phyloP scores from a whole-genome alignment of 2,113 vertebrate genomes.

The Perca flavescens region DNA sequence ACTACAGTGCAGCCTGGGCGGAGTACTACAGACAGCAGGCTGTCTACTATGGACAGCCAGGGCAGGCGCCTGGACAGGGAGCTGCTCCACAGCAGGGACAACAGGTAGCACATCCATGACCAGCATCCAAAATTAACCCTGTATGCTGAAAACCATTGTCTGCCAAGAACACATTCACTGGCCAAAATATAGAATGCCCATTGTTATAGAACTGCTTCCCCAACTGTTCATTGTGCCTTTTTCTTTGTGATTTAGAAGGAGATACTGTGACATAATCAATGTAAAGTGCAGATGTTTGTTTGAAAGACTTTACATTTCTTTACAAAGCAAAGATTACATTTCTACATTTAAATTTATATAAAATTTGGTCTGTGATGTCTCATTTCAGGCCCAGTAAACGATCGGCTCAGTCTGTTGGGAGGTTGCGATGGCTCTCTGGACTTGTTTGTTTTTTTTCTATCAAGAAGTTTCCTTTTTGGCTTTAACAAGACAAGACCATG shows the following conservation, averaged over 20 bases:
- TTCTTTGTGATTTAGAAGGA: not conserved
- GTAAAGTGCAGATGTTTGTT: not conserved
- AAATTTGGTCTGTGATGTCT: conserved; percentile 14
- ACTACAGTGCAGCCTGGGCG: conserved; percentile 95
- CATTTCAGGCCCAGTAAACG: conserved; percentile 82
- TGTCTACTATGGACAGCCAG: conserved; percentile 91
- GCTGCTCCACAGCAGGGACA: conserved; percentile 90
- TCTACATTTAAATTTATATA: not conserved
- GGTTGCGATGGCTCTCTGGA: conserved; percentile 61
- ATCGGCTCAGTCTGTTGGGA: conserved; percentile 16
- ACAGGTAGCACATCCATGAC: conserved; percentile 80
- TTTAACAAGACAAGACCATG: conserved; percentile 55
- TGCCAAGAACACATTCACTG: not conserved
- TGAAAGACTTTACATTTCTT: not conserved
- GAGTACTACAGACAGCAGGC: conserved; percentile 96
- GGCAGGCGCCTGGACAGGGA: conserved; percentile 86
- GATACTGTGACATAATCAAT: not conserved
- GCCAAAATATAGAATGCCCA: not conserved
- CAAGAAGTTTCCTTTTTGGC: conserved; percentile 51
- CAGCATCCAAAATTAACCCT: not conserved
- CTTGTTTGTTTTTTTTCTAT: conserved; percentile 55
- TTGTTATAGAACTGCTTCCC: not conserved
- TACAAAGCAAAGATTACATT: not conserved
- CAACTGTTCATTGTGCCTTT: not conserved
- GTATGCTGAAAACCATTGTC: not conserved